Evolutionary conservation across 1,140 invertebrate genomes (phyloP), one percentile per base, ranked within the genome.

Genomic region (Cephus cinctus): DNA sequence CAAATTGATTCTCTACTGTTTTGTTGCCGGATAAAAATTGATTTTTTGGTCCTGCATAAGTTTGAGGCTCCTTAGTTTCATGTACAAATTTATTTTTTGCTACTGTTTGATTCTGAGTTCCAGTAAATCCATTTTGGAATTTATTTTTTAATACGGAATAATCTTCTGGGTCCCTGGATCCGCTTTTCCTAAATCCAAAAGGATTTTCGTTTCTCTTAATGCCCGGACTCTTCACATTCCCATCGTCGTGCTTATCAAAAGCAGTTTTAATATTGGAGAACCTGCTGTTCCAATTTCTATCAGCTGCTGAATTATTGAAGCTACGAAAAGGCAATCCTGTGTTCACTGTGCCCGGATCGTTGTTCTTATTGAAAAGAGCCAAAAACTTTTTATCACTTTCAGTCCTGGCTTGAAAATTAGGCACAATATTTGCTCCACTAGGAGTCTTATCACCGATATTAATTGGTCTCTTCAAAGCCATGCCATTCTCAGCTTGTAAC

Each of bases 201-300:
- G 57, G 67, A 22, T 34, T 32, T 41, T 45, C 11, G 55, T n/a
- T n/a, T n/a, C n/a, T n/a, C n/a, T n/a, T n/a, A n/a, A n/a, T n/a
- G n/a, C n/a, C n/a, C n/a, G n/a, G n/a, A n/a, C n/a, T n/a, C n/a
- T n/a, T n/a, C n/a, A n/a, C n/a, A n/a, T n/a, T n/a, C n/a, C n/a
- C n/a, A n/a, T n/a, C n/a, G n/a, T n/a, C n/a, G n/a, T n/a, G 67
- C 31, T 73, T 70, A 54, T 93, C 90, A 64, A 94, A 93, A 3
- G 86, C 78, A n/a, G 88, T 89, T 69, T 92, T 92, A 8, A 94
- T 87, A 52, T 89, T 88, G 1, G 86, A 88, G 66, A 94, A 94
- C 40, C 88, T 80, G 57, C 80, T 88, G 49, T 82, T 89, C 88
- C 88, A 91, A 52, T 88, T 87, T 34, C 73, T 65, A 11, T 75